phyloP scores from a whole-genome alignment of 2,797 vertebrate species.

The Valencia hispanica region DNA sequence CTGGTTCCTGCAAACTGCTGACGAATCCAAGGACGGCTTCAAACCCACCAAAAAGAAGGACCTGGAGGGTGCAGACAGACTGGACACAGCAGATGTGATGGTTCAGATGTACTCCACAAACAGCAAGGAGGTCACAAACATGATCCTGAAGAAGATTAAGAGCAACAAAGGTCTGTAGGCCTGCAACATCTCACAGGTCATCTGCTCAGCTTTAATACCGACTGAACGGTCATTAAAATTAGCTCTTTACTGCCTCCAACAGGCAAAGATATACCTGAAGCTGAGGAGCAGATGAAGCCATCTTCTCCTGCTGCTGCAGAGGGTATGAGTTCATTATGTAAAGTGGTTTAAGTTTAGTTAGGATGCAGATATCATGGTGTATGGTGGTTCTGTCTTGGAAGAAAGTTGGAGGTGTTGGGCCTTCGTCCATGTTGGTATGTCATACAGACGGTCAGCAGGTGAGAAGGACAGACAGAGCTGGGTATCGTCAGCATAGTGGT shows the following conservation, averaged over 20 bases:
- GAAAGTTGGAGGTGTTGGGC: too few species aligned
- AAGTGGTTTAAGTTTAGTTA: neutral
- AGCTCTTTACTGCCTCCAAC: neutral
- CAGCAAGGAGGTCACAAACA: neutral
- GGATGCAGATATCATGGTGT: neutral
- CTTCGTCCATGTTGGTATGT: too few species aligned
- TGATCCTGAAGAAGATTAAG: neutral
- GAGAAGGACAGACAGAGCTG: neutral
- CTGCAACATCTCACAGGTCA: neutral
- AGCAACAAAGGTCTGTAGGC: neutral
- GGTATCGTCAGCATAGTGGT: neutral
- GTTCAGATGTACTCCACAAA: neutral
- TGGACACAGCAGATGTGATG: neutral
- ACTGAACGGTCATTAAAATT: neutral
- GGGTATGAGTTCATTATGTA: neutral
- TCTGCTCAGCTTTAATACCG: neutral
- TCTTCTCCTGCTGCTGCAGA: neutral
- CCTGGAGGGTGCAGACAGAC: neutral
- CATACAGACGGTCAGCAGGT: neutral
- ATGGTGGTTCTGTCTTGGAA: too few species aligned
- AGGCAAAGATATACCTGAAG: neutral
- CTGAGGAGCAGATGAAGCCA: neutral
- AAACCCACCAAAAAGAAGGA: neutral
- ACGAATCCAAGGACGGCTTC: neutral
- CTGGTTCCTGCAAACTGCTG: neutral